Evolutionary conservation across 2,888 invertebrate genomes (phyloP), one percentile per base, ranked within the genome.

Genomic region (Amorpha juglandis): DNA sequence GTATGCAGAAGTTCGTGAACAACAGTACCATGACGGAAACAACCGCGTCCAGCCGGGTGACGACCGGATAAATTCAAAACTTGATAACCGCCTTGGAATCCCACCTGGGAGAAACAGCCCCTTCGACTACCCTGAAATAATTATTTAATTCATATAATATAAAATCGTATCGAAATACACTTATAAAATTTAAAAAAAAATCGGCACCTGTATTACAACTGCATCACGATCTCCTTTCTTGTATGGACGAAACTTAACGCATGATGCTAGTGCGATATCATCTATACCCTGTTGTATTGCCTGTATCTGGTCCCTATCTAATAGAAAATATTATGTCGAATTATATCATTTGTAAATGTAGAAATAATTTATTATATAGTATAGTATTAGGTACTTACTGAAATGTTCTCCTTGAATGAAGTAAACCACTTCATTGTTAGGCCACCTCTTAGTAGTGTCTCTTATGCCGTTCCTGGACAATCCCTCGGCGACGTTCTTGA

Each of bases 1-100:
- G 96, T 95, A 79, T 97, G 97, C 75, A 97, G 92, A 62, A 97
- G 86, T 82, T 97, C 97, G 80, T 97, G 97, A 4, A 96, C 94
- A 6, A 96, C 94, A n/a, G 96, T 96, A 14, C 96, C 96, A 72
- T 94, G 94, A 0, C 94, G 89, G 71, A 95, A 94, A 77, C 95
- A 95, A 16, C 95, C 95, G 0, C 94, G 92, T 0, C 95, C 94
- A 0, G 83, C 91, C 0, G 95, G 89, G 70, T 95, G 95, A 0
- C 92, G 87, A 0, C 87, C 90, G 0, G 89, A 93, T n/a, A 95
- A 79, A 77, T 95, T 95, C 58, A 95, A 72, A n/a, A 94, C 91
- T 82, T 94, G 91, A 67, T 89, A 92, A 1, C 91, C 91, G 11
- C 92, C 87, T 76, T 92, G 91, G 71, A 90, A 90, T 6, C 94